phyloP scores from a whole-genome alignment of 2,888 invertebrate genomes.

The Ophraella communa region DNA sequence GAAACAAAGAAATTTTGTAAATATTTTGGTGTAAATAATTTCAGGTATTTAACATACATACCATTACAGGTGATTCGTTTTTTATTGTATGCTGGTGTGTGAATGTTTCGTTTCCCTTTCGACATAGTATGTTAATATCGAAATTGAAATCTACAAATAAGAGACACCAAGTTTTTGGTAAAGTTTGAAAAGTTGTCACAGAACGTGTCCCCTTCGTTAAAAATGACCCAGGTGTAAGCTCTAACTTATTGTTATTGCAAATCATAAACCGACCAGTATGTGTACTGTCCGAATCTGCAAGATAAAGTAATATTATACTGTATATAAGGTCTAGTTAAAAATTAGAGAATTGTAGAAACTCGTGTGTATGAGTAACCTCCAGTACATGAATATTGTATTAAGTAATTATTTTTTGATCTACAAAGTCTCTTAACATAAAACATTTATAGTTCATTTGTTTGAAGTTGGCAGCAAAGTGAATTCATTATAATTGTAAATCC shows the following conservation, averaged over 20 bases:
- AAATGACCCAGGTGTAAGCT: constrained; percentile 29
- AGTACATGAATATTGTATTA: too few relatives aligned
- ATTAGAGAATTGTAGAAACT: too few relatives aligned
- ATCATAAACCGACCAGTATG: constrained; percentile 28
- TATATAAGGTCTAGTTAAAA: too few relatives aligned
- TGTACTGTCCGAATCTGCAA: constrained; percentile 24
- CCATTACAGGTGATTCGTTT: constrained; percentile 32
- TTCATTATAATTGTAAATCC: too few relatives aligned
- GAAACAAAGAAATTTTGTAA: not conserved
- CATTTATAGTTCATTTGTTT: too few relatives aligned
- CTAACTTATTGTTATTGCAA: constrained; percentile 17
- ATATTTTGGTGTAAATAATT: too few relatives aligned
- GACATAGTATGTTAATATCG: constrained; percentile 33
- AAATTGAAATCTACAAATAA: constrained; percentile 34
- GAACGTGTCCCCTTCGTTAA: constrained; percentile 43
- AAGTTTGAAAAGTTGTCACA: constrained; percentile 43
- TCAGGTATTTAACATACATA: too few relatives aligned
- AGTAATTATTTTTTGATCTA: too few relatives aligned
- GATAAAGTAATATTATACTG: too few relatives aligned
- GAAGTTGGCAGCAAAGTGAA: too few relatives aligned
- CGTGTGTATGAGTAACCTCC: too few relatives aligned
- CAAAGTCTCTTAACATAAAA: too few relatives aligned
- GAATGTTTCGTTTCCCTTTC: constrained; percentile 18
- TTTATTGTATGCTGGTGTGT: constrained; percentile 29
- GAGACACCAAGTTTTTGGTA: constrained; percentile 43